phyloP scores from a whole-genome alignment of 1,140 invertebrate genomes.

The Streblospio benedicti region DNA sequence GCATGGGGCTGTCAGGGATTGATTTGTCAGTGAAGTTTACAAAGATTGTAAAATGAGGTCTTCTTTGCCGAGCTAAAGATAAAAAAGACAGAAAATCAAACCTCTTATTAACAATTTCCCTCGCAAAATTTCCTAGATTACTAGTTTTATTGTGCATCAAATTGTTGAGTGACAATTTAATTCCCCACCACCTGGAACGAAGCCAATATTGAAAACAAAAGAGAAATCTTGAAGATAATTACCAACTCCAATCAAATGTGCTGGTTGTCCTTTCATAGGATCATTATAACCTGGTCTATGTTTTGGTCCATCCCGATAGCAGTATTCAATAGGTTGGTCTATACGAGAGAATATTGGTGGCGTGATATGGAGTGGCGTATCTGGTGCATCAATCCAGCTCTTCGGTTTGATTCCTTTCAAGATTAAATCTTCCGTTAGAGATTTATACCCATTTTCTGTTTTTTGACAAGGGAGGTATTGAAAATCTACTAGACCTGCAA shows the following conservation, averaged over 20 bases:
- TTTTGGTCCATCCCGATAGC: constrained; percentile 48
- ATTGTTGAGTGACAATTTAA: too few relatives aligned
- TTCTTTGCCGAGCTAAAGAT: constrained; percentile 15
- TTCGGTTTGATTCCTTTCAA: constrained; percentile 25
- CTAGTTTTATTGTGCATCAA: too few relatives aligned
- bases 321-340: constrained; percentile 53
- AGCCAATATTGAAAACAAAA: neutral
- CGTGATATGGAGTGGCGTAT: constrained; percentile 61
- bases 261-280: neutral
- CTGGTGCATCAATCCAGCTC: constrained; percentile 42
- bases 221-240: constrained; percentile 2
- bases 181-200: too few relatives aligned
- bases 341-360: constrained; percentile 69
- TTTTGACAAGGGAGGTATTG: constrained; percentile 67
- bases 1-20: constrained; percentile 18
- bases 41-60: constrained; percentile 42
- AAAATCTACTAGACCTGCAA: constrained; percentile 73
- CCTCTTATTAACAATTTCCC: too few relatives aligned
- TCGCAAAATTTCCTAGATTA: too few relatives aligned
- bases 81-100: neutral
- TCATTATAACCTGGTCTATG: too few relatives aligned
- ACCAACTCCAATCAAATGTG: constrained; percentile 10
- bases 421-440: constrained; percentile 54
- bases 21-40: constrained; percentile 28
- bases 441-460: constrained; percentile 56